Evolutionary conservation across 2,113 vertebrate genomes (phyloP).

Genomic region (Lepisosteus oculatus): DNA sequence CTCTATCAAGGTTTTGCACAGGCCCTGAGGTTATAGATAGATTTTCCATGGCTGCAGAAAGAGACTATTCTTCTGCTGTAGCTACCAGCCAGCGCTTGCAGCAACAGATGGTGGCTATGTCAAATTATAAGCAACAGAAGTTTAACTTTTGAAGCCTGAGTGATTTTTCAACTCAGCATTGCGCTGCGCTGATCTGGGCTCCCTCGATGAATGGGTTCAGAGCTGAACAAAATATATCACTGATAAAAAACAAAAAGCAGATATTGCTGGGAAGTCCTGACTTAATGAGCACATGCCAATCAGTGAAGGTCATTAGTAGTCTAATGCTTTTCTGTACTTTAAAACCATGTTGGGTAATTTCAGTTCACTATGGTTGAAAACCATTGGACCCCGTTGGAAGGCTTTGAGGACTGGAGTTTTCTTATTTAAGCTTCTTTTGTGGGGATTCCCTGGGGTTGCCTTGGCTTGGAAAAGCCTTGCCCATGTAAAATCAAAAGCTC

Average conservation of each 20-base stretch:
- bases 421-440: no score
- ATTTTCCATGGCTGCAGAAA: background rate
- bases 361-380: no score
- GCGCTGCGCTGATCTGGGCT: constrained; percentile 27
- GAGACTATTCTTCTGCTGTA: background rate
- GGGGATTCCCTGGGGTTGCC: no score
- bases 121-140: background rate
- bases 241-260: background rate
- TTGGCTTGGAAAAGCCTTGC: no score
- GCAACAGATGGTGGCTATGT: background rate
- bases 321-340: no score
- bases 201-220: constrained; percentile 17
- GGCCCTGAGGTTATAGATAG: background rate
- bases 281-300: background rate
- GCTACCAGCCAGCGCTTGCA: background rate
- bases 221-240: constrained; percentile 28
- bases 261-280: background rate
- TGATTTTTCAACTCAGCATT: constrained; percentile 29
- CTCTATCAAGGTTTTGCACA: background rate
- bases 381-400: no score
- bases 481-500: no score
- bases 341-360: no score
- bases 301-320: no score
- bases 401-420: no score
- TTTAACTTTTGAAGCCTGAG: constrained; percentile 17